A percentile compares a stretch with the other conserved stretches of the same genome.
phyloP scores from a whole-genome alignment of 1,140 invertebrate genomes.

The Vanessa tameamea region DNA sequence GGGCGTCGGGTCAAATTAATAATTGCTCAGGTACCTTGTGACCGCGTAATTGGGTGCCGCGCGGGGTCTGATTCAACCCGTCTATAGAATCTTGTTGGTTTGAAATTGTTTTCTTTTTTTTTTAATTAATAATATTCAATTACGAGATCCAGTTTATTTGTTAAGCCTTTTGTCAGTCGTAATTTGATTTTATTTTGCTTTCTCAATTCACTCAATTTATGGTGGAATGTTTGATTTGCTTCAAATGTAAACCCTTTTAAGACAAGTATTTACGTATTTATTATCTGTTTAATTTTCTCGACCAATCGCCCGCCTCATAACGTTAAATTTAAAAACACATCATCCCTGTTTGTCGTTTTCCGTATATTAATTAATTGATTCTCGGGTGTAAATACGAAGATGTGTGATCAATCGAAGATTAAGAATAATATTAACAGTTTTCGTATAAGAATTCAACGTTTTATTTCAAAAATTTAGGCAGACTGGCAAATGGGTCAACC shows the following conservation, averaged over 20 bases:
- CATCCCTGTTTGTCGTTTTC: no score
- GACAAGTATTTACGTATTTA: not conserved
- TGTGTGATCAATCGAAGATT: no score
- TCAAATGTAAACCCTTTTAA: not conserved
- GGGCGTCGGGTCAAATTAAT: constrained; percentile 48
- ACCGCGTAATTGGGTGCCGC: constrained; percentile 41
- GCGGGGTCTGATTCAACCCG: constrained; percentile 14
- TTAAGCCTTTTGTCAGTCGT: constrained; percentile 14
- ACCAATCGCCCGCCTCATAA: no score
- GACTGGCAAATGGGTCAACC: no score
- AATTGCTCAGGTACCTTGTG: constrained; percentile 46
- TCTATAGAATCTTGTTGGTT: constrained; percentile 11
- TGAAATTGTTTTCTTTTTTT: constrained; percentile 12
- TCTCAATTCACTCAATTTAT: not conserved
- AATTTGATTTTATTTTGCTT: constrained; percentile 11
- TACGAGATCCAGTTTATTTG: constrained; percentile 1
- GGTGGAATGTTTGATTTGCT: not conserved
- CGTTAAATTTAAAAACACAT: no score
- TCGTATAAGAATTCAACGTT: no score
- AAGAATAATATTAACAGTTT: no score
- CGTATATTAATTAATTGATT: no score
- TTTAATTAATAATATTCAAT: constrained; percentile 22
- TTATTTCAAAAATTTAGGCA: no score
- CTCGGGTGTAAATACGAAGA: no score
- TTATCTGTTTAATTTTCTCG: not conserved